A percentile compares a stretch with the other conserved stretches of the same genome.
These are phyloP conservation scores for Dolomedes plantarius DNA, from an alignment of 2,888 invertebrate species.

Conservation along the genomic window DNA sequence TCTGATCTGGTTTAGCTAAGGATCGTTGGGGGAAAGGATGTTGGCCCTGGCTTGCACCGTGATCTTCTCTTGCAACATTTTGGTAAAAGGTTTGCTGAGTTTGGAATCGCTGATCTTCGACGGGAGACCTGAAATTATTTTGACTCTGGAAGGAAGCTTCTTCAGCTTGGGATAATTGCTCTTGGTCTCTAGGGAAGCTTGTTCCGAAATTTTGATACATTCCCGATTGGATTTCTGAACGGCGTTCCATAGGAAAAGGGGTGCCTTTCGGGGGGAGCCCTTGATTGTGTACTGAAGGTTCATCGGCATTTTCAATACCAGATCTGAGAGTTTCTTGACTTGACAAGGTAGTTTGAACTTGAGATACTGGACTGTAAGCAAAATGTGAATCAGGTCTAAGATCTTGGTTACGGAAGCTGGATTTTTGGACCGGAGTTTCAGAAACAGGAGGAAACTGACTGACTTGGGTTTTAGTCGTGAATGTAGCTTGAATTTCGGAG, in stretches of 20 bases:
- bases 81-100: too few relatives aligned
- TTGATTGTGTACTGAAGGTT: neutral
- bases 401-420: neutral
- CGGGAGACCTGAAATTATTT: too few relatives aligned
- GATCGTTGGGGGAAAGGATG: neutral
- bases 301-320: neutral
- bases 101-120: too few relatives aligned
- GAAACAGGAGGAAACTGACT: neutral
- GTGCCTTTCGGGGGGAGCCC: neutral
- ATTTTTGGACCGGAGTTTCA: neutral
- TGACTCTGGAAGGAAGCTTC: neutral
- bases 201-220: neutral
- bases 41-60: too few relatives aligned
- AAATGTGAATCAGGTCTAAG: neutral
- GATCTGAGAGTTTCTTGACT: neutral
- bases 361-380: neutral
- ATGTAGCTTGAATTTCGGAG: neutral
- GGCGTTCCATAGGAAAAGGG: neutral
- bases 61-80: too few relatives aligned
- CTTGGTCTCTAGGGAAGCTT: neutral
- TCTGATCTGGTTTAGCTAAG: too few relatives aligned
- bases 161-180: neutral
- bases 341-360: neutral
- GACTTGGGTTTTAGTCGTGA: neutral
- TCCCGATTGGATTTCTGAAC: neutral